phyloP scores from a whole-genome alignment of 2,113 vertebrate species.

The Fregetta grallaria region DNA sequence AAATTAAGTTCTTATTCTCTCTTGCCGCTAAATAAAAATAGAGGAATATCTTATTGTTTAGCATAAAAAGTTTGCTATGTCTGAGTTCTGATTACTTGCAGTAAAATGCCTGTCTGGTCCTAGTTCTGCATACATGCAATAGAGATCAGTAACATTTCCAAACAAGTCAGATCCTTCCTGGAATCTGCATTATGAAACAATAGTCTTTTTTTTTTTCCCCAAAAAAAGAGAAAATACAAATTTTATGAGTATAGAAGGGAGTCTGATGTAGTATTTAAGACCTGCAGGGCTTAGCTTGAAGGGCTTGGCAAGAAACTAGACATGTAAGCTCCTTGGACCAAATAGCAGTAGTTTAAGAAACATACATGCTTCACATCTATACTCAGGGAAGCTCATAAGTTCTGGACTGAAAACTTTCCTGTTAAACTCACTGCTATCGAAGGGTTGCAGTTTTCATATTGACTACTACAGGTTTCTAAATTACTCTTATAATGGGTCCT shows the following conservation, averaged over 20 bases:
- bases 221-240: not conserved
- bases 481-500: not conserved
- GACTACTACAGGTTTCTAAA: not conserved
- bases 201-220: rapidly evolving
- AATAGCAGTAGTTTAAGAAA: not conserved
- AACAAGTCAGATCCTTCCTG: not conserved
- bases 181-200: not conserved
- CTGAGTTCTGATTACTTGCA: not conserved
- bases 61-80: not conserved
- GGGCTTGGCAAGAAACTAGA: not conserved
- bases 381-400: not conserved
- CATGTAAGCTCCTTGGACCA: not conserved
- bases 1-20: not conserved
- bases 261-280: not conserved
- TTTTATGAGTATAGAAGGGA: not conserved
- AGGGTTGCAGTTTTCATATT: not conserved
- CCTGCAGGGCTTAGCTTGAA: not conserved
- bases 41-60: not conserved
- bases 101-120: not conserved
- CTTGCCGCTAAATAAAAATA: not conserved
- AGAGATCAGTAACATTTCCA: not conserved
- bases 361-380: not conserved
- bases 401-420: not conserved
- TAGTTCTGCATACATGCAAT: not conserved
- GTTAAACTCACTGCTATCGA: not conserved